These are phyloP conservation scores for Boloria euphrosyne DNA, from an alignment of 2,888 invertebrate genomes.

Conservation along the genomic window DNA sequence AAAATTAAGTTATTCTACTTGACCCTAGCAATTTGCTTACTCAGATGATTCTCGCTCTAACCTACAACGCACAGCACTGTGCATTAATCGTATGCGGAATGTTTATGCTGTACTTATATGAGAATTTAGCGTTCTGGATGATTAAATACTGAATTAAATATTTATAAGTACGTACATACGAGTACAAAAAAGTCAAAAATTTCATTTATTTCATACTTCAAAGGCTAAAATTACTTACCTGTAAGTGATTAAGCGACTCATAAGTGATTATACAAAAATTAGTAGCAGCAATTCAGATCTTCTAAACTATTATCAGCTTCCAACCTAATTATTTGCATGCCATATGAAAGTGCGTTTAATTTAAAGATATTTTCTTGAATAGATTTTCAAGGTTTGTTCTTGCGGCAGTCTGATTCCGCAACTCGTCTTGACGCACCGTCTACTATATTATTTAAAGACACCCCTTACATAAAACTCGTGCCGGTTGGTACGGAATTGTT, in stretches of 20 bases:
- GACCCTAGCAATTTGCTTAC: constrained; percentile 8
- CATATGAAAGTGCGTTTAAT: background rate
- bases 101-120: background rate
- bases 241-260: too few species aligned
- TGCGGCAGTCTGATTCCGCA: constrained; percentile 21
- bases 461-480: constrained; percentile 62
- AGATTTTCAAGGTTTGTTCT: constrained; percentile 5
- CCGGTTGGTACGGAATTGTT: constrained; percentile 51
- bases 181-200: too few species aligned
- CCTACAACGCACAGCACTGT: background rate
- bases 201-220: too few species aligned
- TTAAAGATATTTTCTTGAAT: background rate
- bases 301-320: too few species aligned
- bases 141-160: too few species aligned
- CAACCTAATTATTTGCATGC: too few species aligned
- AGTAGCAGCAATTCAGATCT: too few species aligned
- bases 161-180: too few species aligned
- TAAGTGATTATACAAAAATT: too few species aligned
- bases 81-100: background rate
- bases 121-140: background rate
- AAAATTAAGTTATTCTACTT: background rate
- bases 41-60: background rate
- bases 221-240: too few species aligned
- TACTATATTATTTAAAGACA: constrained; percentile 71
- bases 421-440: constrained; percentile 60